These are phyloP conservation scores for Rattus rattus DNA, from an alignment of 2,113 vertebrate species.

Conservation along the genomic window DNA sequence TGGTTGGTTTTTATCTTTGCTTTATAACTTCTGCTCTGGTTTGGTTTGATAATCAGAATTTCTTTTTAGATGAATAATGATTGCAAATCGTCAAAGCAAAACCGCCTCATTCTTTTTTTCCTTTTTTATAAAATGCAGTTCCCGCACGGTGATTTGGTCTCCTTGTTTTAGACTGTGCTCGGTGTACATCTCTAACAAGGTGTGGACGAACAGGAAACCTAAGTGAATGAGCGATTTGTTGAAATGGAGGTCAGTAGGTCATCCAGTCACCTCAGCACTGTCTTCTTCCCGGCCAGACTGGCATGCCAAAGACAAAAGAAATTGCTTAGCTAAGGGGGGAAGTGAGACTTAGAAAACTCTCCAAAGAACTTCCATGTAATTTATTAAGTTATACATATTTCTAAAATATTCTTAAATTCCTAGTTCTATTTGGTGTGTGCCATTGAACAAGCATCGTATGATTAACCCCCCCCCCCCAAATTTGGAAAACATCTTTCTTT, in stretches of 20 bases:
- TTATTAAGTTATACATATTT: neutral
- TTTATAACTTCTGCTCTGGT: constrained; percentile 58
- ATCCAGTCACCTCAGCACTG: neutral
- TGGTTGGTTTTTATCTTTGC: constrained; percentile 41
- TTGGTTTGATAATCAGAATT: constrained; percentile 62
- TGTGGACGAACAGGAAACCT: neutral
- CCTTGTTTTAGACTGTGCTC: constrained; percentile 11
- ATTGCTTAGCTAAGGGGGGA: neutral
- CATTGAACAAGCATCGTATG: neutral
- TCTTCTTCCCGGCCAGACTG: neutral
- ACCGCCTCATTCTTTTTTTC: constrained; percentile 4
- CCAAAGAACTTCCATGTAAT: neutral
- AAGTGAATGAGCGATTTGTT: neutral
- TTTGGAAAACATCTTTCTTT: neutral
- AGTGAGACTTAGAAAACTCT: neutral
- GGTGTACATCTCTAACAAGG: neutral
- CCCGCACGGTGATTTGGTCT: constrained; percentile 40
- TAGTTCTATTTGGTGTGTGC: neutral
- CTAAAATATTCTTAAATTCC: neutral
- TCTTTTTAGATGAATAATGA: constrained; percentile 48
- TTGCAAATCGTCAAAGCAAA: constrained; percentile 61
- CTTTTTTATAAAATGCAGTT: constrained; percentile 12
- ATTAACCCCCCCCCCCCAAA: neutral
- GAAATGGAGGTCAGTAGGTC: neutral
- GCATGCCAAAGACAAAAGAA: neutral